Evolutionary conservation across 2,113 vertebrate genomes (phyloP).

Genomic region (Thomomys bottae): DNA sequence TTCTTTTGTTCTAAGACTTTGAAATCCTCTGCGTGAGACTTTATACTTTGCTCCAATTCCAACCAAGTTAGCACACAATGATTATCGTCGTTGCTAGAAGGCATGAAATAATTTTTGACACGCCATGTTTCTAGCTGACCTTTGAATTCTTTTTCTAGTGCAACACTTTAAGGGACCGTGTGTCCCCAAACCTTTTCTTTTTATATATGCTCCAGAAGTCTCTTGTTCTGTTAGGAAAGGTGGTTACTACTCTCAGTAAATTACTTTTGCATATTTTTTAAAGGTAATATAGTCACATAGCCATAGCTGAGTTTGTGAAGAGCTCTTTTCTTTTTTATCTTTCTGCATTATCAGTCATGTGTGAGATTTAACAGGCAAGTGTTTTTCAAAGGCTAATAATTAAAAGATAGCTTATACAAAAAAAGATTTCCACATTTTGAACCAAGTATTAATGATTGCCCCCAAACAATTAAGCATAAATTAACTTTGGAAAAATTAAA

Average conservation of each 20-base stretch:
- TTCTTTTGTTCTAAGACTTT: constrained; percentile 63
- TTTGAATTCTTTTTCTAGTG: constrained; percentile 1
- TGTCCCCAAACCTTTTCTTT: constrained; percentile 29
- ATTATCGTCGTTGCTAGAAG: constrained; percentile 33
- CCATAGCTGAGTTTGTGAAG: background rate
- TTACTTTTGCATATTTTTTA: background rate
- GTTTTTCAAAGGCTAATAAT: constrained; percentile 68
- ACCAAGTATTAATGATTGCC: constrained; percentile 27
- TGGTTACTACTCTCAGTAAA: background rate
- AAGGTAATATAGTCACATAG: background rate
- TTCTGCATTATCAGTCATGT: constrained; percentile 63
- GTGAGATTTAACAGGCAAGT: constrained; percentile 48
- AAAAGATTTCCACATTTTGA: constrained; percentile 13
- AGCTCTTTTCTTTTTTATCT: constrained; percentile 50
- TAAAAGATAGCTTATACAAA: constrained; percentile 56
- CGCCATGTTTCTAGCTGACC: constrained; percentile 34
- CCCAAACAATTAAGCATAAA: constrained; percentile 10
- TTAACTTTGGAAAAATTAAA: constrained; percentile 55
- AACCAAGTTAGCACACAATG: constrained; percentile 10
- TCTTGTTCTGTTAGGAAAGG: constrained; percentile 37
- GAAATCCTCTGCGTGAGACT: constrained; percentile 41
- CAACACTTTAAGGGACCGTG: background rate
- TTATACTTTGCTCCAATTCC: constrained; percentile 23
- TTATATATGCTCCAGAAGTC: constrained; percentile 28
- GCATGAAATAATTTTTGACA: constrained; percentile 60